Evolutionary conservation across 1,140 invertebrate genomes (phyloP), one percentile per base, ranked within the genome.

Genomic region (Magallana ariakensis): DNA sequence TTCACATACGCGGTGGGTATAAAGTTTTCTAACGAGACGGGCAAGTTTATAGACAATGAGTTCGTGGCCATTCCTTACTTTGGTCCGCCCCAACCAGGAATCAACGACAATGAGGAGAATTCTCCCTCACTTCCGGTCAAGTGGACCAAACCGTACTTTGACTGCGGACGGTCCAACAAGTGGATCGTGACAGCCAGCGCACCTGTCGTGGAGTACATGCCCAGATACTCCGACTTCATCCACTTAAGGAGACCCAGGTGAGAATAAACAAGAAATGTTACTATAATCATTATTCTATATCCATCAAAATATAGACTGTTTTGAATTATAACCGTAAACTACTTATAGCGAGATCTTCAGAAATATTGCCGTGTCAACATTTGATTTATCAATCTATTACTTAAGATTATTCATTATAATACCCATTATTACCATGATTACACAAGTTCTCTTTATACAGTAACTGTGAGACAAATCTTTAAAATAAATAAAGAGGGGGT

Each of bases 221-320:
- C 98, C 8, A 95, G 98, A 70, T 98, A 99, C 93, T 91, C 91
- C 11, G 96, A 97, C 89, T 99, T 97, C 94, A 96, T 98, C 91
- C 98, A 99, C 94, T 97, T 99, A 92, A 97, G 99, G 96, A 98
- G 98, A 95, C 98, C 98, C 55, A 98, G 97, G 97, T 98, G 96
- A 80, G 16, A n/a, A 81, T 55, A 96, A 96, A 93, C 58, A 33
- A 33, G 33, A 33, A 33, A 33, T 33, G 4, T 33, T 4, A 33
- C 0, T 33, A 33, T 1, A 33, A 33, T 33, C 33, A 33, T 3
- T 33, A 3, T 33, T 33, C 33, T 33, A 3, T 33, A 33, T n/a
- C 33, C 33, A 33, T 33, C 33, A 33, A 33, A 33, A 33, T 33
- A 33, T 3, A 33, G 33, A 1, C 33, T 33, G 33, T 1, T 33